Base-by-base conservation (phyloP, 2,113 vertebrate genomes). In the Nibea coibor region DNA sequence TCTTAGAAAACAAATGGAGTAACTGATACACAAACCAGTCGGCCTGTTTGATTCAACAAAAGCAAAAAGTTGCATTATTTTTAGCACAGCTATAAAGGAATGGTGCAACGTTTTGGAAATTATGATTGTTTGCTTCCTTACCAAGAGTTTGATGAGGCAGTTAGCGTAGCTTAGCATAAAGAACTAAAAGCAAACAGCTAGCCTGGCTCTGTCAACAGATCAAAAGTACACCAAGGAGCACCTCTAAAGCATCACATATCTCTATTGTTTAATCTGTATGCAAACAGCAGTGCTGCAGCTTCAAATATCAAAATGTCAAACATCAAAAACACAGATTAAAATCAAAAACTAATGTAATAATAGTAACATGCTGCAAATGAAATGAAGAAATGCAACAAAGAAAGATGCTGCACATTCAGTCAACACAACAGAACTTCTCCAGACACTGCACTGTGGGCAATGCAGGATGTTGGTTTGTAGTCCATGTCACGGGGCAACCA, bases 131-230 rank as follows among this genome's bases (percentile, higher is more conserved):
- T n/a, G 1, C 7, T 45, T 75, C 28, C 8, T 20, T 66, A 6
- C 10, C 1, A 6, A 16, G 4, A 45, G 16, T 17, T 42, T 6
- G 11, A n/a, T 56, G 39, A 45, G 35, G 17, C 9, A 42, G 16
- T 26, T 62, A 75, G 58, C 5, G 0, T 56, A 71, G 68, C 58
- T 64, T 64, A 72, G 31, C 58, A 22, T 54, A 16, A 19, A 51
- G 35, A 53, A 51, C 22, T 48, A 11, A 26, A 53, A 4, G 2
- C 4, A 72, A 39, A 62, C 2, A 19, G 68, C 51, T 45, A 47
- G 1, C 9, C 10, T 39, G 26, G 15, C 24, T 24, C 5, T 24
- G 24, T 63, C n/a, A 10, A n/a, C 43, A 22, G n/a, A 26, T 56
- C 0, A 9, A 17, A 24, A 24, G 56, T 42, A 42, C n/a, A 20